A percentile compares a stretch with the other conserved stretches of the same genome.
These are phyloP conservation scores for Sciaenops ocellatus DNA, from an alignment of 2,797 vertebrate species.

Conservation along the genomic window DNA sequence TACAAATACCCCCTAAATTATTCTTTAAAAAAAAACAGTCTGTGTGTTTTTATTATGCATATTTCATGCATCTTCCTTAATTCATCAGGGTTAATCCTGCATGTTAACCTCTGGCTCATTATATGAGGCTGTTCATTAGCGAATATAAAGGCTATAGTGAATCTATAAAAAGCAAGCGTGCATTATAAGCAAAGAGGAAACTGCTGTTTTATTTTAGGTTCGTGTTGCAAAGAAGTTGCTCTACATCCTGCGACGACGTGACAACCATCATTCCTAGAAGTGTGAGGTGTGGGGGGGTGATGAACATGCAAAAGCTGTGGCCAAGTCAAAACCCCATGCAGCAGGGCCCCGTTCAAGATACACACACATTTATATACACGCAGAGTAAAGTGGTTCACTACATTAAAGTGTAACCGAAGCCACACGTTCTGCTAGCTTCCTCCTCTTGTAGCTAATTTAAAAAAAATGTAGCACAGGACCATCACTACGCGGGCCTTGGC, in stretches of 20 bases:
- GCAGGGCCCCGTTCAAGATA: slow-evolving; percentile 45
- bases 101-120: slow-evolving; percentile 37
- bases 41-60: slow-evolving; percentile 57
- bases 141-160: neutral
- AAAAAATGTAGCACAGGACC: no score
- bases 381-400: slow-evolving; percentile 59
- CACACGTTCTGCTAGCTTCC: no score
- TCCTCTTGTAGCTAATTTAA: no score
- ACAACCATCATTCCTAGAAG: slow-evolving; percentile 73
- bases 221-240: slow-evolving; percentile 41
- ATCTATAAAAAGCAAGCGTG: neutral
- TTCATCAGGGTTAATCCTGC: slow-evolving; percentile 36
- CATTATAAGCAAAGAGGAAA: slow-evolving; percentile 61
- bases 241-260: slow-evolving; percentile 63
- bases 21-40: slow-evolving; percentile 62
- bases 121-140: slow-evolving; percentile 5
- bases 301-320: slow-evolving; percentile 39
- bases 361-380: slow-evolving; percentile 41
- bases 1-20: slow-evolving; percentile 57
- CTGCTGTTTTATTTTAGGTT: slow-evolving; percentile 65
- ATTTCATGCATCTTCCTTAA: slow-evolving; percentile 51
- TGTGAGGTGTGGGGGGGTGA: slow-evolving; percentile 43
- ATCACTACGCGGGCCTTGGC: no score
- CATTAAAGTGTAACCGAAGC: slow-evolving; percentile 22
- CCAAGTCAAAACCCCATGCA: slow-evolving; percentile 37